Conservation (phyloP, 1,140 invertebrate species). For the Drosophila oshimai region DNA sequence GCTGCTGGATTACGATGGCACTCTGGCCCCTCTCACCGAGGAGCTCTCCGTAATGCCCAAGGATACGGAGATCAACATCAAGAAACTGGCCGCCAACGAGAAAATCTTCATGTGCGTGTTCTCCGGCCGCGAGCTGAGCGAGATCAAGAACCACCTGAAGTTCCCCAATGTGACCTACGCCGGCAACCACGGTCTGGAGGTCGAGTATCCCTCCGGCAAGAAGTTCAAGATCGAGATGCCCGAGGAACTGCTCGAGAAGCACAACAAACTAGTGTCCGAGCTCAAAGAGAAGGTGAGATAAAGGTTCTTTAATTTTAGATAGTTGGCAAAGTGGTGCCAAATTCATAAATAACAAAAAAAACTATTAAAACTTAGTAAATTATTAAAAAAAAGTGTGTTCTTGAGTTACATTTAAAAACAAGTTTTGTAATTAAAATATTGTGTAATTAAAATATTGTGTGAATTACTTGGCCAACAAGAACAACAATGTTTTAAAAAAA, state of each 20-base stretch:
- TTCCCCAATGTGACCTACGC: constrained; percentile 96
- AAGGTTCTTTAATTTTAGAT: neutral
- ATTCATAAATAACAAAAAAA: neutral
- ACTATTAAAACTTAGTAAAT: too few relatives aligned
- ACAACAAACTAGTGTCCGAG: constrained; percentile 89
- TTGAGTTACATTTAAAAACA: too few relatives aligned
- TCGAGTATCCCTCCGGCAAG: constrained; percentile 93
- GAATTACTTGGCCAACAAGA: too few relatives aligned
- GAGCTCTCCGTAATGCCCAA: constrained; percentile 92
- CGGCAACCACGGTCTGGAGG: constrained; percentile 94
- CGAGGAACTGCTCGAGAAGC: constrained; percentile 91
- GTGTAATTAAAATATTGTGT: too few relatives aligned
- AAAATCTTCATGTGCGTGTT: constrained; percentile 94
- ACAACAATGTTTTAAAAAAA: too few relatives aligned
- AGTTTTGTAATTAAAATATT: too few relatives aligned
- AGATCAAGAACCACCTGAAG: constrained; percentile 94
- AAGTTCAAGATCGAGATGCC: constrained; percentile 97
- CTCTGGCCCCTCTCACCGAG: constrained; percentile 93
- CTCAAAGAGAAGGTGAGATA: constrained; percentile 89
- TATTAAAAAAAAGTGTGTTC: too few relatives aligned
- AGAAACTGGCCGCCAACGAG: constrained; percentile 91
- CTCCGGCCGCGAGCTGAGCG: constrained; percentile 92
- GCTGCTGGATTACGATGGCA: constrained; percentile 95
- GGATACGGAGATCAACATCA: constrained; percentile 92
- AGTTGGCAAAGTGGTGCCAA: too few relatives aligned